A percentile compares a stretch with the other conserved stretches of the same genome.
These are phyloP conservation scores for Rhyzopertha dominica DNA, from an alignment of 1,140 invertebrate genomes.

Conservation along the genomic window DNA sequence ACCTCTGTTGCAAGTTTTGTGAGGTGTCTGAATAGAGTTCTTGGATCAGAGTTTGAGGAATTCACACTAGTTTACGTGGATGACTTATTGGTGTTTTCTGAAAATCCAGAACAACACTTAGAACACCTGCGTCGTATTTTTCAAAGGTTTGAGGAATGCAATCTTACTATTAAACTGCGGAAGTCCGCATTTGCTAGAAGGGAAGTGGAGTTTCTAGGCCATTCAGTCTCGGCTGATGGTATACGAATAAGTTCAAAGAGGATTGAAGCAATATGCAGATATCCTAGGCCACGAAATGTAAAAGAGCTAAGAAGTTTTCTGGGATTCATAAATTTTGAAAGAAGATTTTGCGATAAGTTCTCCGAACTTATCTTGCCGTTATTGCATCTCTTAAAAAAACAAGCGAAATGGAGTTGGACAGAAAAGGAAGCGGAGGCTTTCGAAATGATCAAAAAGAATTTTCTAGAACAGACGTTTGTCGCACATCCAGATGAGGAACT, in stretches of 20 bases:
- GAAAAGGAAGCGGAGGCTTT: background rate
- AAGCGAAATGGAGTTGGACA: background rate
- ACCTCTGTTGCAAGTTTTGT: too few species aligned
- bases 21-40: too few species aligned
- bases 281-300: slow-evolving; percentile 14
- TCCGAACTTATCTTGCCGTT: slow-evolving; percentile 13
- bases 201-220: slow-evolving; percentile 44
- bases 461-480: background rate
- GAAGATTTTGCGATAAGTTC: slow-evolving; percentile 35
- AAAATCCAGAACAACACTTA: slow-evolving; percentile 45
- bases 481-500: slow-evolving; percentile 1
- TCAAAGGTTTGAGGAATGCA: slow-evolving; percentile 35
- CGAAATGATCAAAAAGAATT: background rate
- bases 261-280: slow-evolving; percentile 25
- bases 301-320: slow-evolving; percentile 43
- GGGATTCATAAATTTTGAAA: slow-evolving; percentile 34
- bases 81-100: slow-evolving; percentile 47
- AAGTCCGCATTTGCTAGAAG: slow-evolving; percentile 46
- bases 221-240: slow-evolving; percentile 27
- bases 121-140: slow-evolving; percentile 40
- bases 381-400: slow-evolving; percentile 2
- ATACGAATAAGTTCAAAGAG: slow-evolving; percentile 34
- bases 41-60: background rate
- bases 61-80: too few species aligned
- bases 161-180: slow-evolving; percentile 45